These are phyloP conservation scores for Metopolophium dirhodum DNA, from an alignment of 1,140 invertebrate genomes.

Conservation along the genomic window DNA sequence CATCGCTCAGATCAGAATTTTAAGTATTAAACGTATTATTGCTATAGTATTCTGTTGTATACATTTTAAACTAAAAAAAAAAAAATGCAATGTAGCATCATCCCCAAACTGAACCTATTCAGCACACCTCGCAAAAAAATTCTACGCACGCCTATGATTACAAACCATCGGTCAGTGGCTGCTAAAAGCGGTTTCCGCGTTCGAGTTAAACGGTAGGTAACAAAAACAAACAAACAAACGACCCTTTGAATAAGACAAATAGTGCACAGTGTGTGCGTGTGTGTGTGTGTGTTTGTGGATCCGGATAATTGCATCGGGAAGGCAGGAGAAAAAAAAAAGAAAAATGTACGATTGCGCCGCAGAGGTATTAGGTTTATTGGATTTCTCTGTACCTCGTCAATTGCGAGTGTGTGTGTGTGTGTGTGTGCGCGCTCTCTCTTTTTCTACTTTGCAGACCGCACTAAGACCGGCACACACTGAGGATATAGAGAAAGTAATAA, in stretches of 20 bases:
- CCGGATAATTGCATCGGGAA: conserved; percentile 2
- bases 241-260: conserved; percentile 44
- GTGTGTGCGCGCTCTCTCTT: neutral
- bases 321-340: neutral
- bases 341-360: conserved; percentile 25
- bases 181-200: neutral
- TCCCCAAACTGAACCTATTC: neutral
- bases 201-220: neutral
- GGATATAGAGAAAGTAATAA: conserved; percentile 16
- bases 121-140: neutral
- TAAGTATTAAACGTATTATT: too few relatives aligned
- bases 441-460: too few relatives aligned
- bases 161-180: neutral
- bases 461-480: neutral
- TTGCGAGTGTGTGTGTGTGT: neutral
- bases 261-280: neutral
- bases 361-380: conserved; percentile 46
- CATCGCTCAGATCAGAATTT: too few relatives aligned
- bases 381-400: neutral
- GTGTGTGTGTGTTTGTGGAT: neutral
- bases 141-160: too few relatives aligned
- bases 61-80: neutral
- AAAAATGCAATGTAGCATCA: neutral
- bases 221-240: conserved; percentile 17
- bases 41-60: too few relatives aligned